Conservation (phyloP, 2,797 vertebrate genomes). For the Molossus molossus region DNA sequence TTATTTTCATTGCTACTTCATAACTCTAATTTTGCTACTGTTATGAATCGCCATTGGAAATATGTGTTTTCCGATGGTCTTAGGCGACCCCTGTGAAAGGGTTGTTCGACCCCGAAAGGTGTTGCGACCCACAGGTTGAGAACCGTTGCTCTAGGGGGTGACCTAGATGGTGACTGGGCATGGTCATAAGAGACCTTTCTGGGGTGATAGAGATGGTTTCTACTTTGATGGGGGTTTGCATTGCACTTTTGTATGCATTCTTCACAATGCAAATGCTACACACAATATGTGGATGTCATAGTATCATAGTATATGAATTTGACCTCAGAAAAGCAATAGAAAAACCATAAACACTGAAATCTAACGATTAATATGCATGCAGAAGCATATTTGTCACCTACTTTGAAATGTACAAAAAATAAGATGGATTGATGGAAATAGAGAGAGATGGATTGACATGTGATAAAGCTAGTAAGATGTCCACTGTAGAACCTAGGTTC, state of each 20-base stretch:
- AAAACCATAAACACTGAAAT: constrained; percentile 6
- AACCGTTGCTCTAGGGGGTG: neutral
- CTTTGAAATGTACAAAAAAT: constrained; percentile 37
- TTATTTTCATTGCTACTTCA: too few relatives aligned
- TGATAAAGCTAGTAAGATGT: neutral
- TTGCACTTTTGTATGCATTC: neutral
- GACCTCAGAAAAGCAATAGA: neutral
- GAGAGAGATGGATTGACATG: neutral
- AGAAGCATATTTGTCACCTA: neutral
- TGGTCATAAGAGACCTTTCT: neutral
- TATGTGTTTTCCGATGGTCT: too few relatives aligned
- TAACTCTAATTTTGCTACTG: too few relatives aligned
- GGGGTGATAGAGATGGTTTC: neutral
- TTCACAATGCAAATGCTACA: neutral
- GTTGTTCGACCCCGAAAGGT: too few relatives aligned
- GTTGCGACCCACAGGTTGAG: too few relatives aligned
- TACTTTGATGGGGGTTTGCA: neutral
- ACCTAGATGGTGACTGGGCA: neutral
- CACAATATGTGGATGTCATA: neutral
- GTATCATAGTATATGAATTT: neutral
- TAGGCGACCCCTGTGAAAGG: too few relatives aligned
- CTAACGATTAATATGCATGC: neutral
- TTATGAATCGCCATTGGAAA: too few relatives aligned
- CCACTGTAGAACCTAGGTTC: neutral
- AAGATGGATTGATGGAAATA: neutral